Base-by-base conservation (phyloP, 2,113 vertebrate species). In the Hippocampus comes region DNA sequence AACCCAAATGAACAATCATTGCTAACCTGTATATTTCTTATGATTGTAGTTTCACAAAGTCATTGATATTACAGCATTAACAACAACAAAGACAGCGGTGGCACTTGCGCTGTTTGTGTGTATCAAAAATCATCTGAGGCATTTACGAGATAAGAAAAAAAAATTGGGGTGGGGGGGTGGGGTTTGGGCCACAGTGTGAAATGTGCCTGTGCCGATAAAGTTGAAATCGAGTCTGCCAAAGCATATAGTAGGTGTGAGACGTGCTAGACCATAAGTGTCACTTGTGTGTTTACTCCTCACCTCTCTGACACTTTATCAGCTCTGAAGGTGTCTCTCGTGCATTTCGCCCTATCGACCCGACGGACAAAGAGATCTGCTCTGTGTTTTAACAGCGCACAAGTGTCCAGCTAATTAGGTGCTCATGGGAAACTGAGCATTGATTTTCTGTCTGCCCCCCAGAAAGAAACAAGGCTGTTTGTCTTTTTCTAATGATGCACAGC, bases 351-450 rank as follows among this genome's bases (percentile, higher is more conserved):
- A 93, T 91, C 92, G 91, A 93, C 91, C 89, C 67, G 12, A 76
- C 78, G 89, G 89, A 92, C 89, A 92, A 91, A 91, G 87, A 85
- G 82, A 88, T 86, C 86, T 82, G 77, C 67, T 75, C 88, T 82
- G 87, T 84, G 81, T 89, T 91, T 89, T 74, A 86, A 89, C 82
- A 81, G 88, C 84, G 85, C 86, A 94, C 88, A 91, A 92, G 93
- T 93, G 93, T 86, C 83, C 87, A 74, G 91, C 92, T 94, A 94
- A 95, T 95, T 92, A 93, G 90, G 86, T 88, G 84, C 92, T 92
- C 89, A 85, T 90, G 89, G 90, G 88, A 93, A 94, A 88, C 87
- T 76, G 68, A 73, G 82, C 92, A 93, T 92, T 93, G 94, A 95
- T 94, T 95, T 92, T 70, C 93, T 92, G 91, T 94, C 94, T 89